phyloP scores from a whole-genome alignment of 2,797 vertebrate species.

The Squalus acanthias region DNA sequence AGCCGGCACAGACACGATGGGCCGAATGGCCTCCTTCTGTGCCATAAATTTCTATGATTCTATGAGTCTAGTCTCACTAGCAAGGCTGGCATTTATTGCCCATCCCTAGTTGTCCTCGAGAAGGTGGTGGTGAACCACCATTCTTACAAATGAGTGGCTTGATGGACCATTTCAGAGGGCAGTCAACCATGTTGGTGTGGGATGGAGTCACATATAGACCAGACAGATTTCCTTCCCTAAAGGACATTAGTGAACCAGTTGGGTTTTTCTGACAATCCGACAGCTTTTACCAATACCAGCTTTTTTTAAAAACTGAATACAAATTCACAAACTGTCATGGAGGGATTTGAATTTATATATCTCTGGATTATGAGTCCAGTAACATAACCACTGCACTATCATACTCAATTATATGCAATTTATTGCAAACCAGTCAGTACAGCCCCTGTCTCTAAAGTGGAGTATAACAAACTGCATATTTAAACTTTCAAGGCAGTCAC shows the following conservation, averaged over 20 bases:
- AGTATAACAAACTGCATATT: neutral
- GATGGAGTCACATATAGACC: neutral
- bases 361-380: neutral
- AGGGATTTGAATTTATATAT: neutral
- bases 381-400: neutral
- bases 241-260: neutral
- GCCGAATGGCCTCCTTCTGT: too few species aligned
- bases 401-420: neutral
- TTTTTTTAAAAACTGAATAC: neutral
- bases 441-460: neutral
- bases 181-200: neutral
- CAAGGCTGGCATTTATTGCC: neutral
- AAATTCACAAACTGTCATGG: neutral
- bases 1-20: too few species aligned
- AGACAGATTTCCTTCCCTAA: neutral
- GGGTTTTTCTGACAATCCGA: neutral
- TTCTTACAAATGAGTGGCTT: neutral
- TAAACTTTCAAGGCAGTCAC: neutral
- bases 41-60: too few species aligned
- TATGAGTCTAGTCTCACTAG: too few species aligned
- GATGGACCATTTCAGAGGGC: neutral
- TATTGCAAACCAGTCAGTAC: neutral
- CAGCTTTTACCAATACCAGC: neutral
- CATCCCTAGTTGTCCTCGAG: neutral
- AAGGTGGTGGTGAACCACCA: neutral